Base-by-base conservation (phyloP, 35 echinoderm and acorn worm species). In the Anneissia japonica region DNA sequence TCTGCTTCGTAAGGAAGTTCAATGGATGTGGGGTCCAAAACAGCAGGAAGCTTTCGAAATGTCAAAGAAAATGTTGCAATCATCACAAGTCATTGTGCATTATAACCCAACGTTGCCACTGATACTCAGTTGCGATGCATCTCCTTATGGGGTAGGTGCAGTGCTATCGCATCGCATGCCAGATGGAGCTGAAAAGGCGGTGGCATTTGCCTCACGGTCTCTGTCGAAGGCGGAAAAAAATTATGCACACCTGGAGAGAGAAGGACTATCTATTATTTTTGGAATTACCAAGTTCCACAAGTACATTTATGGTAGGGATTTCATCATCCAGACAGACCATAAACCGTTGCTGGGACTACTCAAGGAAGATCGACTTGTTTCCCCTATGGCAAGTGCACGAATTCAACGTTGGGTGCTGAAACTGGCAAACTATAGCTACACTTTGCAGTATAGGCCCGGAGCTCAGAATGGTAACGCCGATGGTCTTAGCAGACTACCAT, bases 221-320 rank as follows among this genome's bases (percentile, higher is more conserved):
- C 38, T 93, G 13, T 41, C 36, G 36, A 46, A 31, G 17, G 82
- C 81, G 37, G 81, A 88, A 74, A 31, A 31, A 56, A 86, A 82
- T 26, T 90, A 94, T 38, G 64, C 92, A 14, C 92, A 91, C 36
- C 38, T 90, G 29, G 84, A 94, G 34, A 91, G 87, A 83, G 88
- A 91, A 90, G 88, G 81, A 4, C 72, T 94, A 75, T 84, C 88
- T 0, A 77, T 91, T 6, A 80, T 79, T 34, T 91, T 84, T 35
- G 74, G 84, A 32, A 81, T 87, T 9, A 91, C 46, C 23, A 83
- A 83, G 19, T 94, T 94, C 46, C 79, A 94, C 72, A 31, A 83
- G 35, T 94, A 90, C 84, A 26, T 90, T n/a, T 84, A 87, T 76
- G 84, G 88, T 9, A 41, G 88, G 37, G 12, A 86, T 12, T 79